phyloP scores from a whole-genome alignment of 2,113 vertebrate species.

The Progne subis region DNA sequence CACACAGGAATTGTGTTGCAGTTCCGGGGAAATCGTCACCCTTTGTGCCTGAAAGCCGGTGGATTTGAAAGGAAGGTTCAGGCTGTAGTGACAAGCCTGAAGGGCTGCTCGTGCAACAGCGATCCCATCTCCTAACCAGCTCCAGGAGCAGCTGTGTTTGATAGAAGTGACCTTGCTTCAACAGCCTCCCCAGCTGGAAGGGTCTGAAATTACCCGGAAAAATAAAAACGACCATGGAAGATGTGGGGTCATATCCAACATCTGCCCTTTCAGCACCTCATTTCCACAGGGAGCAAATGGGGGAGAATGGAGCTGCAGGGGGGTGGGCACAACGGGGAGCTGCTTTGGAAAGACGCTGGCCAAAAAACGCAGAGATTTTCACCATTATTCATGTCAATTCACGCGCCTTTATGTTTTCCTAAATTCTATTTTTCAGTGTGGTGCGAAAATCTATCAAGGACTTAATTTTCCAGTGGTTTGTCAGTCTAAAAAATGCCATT shows the following conservation, averaged over 20 bases:
- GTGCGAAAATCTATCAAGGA: background rate
- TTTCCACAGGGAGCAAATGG: background rate
- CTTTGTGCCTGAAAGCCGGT: accelerated
- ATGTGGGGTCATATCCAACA: background rate
- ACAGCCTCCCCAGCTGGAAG: background rate
- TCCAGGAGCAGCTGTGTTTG: background rate
- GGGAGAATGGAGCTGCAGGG: background rate
- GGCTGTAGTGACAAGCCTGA: accelerated
- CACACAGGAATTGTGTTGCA: accelerated
- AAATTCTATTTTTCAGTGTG: background rate
- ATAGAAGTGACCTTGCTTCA: background rate
- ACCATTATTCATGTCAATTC: background rate
- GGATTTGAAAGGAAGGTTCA: background rate
- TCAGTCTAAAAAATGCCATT: background rate
- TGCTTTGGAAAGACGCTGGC: background rate
- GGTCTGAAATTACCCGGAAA: background rate
- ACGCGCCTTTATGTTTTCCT: background rate
- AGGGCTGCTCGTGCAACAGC: background rate
- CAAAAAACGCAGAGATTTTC: background rate
- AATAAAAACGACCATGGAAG: background rate
- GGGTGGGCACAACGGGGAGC: background rate
- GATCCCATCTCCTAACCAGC: background rate
- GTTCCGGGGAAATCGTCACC: background rate
- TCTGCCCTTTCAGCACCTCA: background rate
- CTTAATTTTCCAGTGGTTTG: slow-evolving; percentile 39